Evolutionary conservation across 2,888 invertebrate species (phyloP).

Genomic region (Ecdyonurus torrentis): DNA sequence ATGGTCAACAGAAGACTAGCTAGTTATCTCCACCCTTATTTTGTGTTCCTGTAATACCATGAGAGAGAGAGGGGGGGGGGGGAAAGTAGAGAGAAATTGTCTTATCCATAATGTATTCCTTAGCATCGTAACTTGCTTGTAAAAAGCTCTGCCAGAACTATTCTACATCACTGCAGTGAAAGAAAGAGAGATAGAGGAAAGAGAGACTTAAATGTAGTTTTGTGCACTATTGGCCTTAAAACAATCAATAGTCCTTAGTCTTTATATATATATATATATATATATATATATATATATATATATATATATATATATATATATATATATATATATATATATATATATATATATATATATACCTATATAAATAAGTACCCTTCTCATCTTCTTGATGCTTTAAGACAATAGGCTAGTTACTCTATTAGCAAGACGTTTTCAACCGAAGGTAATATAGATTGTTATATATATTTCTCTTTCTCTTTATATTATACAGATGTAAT

Average conservation of each 20-base stretch:
- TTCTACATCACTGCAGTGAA: too few species aligned
- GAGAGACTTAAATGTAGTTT: not conserved
- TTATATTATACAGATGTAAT: too few species aligned
- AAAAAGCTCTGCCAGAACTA: not conserved
- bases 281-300: too few species aligned
- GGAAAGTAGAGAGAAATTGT: not conserved
- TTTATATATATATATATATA: not conserved
- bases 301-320: too few species aligned
- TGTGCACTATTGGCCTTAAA: not conserved
- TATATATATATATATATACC: too few species aligned
- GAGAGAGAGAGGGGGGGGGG: not conserved
- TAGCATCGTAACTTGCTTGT: not conserved
- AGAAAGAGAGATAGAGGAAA: too few species aligned
- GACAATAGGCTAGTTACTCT: not conserved
- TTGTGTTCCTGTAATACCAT: too few species aligned
- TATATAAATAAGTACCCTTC: too few species aligned
- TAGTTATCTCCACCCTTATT: too few species aligned
- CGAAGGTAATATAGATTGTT: not conserved
- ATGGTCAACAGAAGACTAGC: too few species aligned
- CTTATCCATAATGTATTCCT: not conserved
- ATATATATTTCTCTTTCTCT: not conserved
- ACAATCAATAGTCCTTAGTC: not conserved
- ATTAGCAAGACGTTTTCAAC: not conserved
- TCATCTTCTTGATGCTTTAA: not conserved
- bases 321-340: too few species aligned